Evolutionary conservation across 2,888 invertebrate species (phyloP).

Genomic region (Coremacera marginata): DNA sequence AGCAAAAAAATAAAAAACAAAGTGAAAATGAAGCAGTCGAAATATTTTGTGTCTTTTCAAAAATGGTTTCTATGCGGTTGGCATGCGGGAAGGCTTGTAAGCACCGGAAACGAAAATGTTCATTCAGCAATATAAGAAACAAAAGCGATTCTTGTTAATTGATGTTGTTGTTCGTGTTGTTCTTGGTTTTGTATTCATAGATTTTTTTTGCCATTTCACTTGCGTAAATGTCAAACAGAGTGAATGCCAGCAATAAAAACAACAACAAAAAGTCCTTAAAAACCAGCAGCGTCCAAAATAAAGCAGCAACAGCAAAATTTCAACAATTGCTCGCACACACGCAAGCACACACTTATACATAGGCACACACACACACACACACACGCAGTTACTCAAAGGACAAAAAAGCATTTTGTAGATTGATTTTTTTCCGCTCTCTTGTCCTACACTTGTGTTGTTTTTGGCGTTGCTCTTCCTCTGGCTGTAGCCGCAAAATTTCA

Average conservation of each 20-base stretch:
- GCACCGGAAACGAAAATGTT: conserved; percentile 46
- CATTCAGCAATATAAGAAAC: conserved; percentile 1
- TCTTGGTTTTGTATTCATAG: conserved; percentile 3
- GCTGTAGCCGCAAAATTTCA: neutral
- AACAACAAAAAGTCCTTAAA: neutral
- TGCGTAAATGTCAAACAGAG: neutral
- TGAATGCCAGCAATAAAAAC: neutral
- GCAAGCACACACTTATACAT: neutral
- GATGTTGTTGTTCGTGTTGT: conserved; percentile 34
- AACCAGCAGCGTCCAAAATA: neutral
- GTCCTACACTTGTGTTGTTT: neutral
- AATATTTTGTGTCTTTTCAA: neutral
- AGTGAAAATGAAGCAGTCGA: neutral
- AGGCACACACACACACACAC: neutral
- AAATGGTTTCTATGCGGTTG: conserved; percentile 24
- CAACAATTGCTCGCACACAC: neutral
- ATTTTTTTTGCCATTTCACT: neutral
- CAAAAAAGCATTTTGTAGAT: neutral
- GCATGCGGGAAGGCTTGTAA: neutral
- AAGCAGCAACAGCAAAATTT: conserved; percentile 11
- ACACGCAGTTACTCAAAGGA: conserved; percentile 4
- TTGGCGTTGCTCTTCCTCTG: neutral
- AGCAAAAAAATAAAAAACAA: neutral
- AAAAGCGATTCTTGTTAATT: conserved; percentile 37
- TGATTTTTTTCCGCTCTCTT: neutral